A percentile compares a stretch with the other conserved stretches of the same genome.
Conservation (phyloP, 2,797 vertebrate genomes). For the Hyperoplus lanceolatus region DNA sequence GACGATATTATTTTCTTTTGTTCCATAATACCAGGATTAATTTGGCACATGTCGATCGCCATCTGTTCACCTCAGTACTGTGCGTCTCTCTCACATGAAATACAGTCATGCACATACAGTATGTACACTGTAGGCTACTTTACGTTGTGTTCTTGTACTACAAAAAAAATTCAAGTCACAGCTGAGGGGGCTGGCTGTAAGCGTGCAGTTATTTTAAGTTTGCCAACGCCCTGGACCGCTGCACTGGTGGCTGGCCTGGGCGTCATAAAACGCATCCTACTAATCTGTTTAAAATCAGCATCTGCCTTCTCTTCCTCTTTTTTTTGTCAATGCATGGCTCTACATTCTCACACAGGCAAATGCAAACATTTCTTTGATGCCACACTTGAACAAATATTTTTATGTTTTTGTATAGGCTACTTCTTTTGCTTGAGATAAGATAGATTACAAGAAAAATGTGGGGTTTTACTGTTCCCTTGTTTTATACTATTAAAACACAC, state of each 20-base stretch:
- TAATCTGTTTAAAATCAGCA: slow-evolving; percentile 72
- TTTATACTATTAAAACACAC: slow-evolving; percentile 14
- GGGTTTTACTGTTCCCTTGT: slow-evolving; percentile 17
- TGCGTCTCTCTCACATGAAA: slow-evolving; percentile 15
- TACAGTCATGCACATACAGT: neutral
- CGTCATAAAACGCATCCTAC: slow-evolving; percentile 65
- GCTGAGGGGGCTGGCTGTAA: slow-evolving; percentile 24
- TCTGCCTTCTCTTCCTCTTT: slow-evolving; percentile 68
- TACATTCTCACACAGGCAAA: slow-evolving; percentile 11
- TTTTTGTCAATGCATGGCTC: slow-evolving; percentile 38
- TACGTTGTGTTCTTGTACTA: slow-evolving; percentile 17
- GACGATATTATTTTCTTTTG: slow-evolving; percentile 50
- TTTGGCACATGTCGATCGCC: slow-evolving; percentile 61
- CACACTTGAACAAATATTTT: slow-evolving; percentile 4
- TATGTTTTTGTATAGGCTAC: neutral
- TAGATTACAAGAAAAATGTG: neutral
- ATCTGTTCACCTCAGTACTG: slow-evolving; percentile 60
- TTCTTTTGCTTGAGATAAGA: neutral
- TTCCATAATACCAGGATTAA: slow-evolving; percentile 68
- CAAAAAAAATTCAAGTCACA: slow-evolving; percentile 5
- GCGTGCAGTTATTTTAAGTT: slow-evolving; percentile 64
- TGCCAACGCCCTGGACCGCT: slow-evolving; percentile 56
- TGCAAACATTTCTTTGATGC: slow-evolving; percentile 21
- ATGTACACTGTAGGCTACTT: neutral
- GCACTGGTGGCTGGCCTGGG: slow-evolving; percentile 40